Base-by-base conservation (phyloP, 2,888 invertebrate genomes). In the Nycteola revayana region DNA sequence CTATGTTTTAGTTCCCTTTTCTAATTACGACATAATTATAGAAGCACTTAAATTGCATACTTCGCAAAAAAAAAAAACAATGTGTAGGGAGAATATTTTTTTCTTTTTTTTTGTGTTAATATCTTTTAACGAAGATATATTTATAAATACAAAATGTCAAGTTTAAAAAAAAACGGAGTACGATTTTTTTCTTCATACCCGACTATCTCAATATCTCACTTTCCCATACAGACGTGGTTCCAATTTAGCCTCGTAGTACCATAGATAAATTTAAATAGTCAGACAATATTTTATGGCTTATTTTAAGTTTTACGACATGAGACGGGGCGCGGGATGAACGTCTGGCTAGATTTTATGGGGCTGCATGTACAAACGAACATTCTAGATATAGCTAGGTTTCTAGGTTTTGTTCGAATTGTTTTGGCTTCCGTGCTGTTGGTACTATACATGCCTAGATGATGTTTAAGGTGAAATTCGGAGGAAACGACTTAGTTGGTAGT, bases 231-330 rank as follows among this genome's bases (percentile, higher is more conserved):
- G 35, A 57, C 49, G 52, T 56, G 47, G 52, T 57, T 53, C 62
- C 59, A 60, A 64, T 64, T 67, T 66, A 70, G 66, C 70, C 68
- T 63, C 59, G 43, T 47, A 42, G 49, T 46, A 60, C 42, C 60
- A 67, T 60, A 79, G 82, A 85, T 86, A 83, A 81, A 85, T 86
- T 83, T 82, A 85, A 84, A 84, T 84, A 83, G 76, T 59, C 76
- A 72, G 80, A 85, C 85, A 81, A 84, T 86, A 86, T 87, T 87
- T 87, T 85, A 87, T 84, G 66, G 75, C 75, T 82, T 86, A 86
- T 86, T 85, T 84, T 81, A 85, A 82, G 71, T 76, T 87, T 87
- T 86, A 87, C 83, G 87, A 84, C 68, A 52, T 57, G 60, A 81
- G 85, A 82, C 84, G 85, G 60, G 77, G 64, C 65, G 51, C 64